Evolutionary conservation across 2,888 invertebrate species (phyloP).

Genomic region (Lottia gigantea): DNA sequence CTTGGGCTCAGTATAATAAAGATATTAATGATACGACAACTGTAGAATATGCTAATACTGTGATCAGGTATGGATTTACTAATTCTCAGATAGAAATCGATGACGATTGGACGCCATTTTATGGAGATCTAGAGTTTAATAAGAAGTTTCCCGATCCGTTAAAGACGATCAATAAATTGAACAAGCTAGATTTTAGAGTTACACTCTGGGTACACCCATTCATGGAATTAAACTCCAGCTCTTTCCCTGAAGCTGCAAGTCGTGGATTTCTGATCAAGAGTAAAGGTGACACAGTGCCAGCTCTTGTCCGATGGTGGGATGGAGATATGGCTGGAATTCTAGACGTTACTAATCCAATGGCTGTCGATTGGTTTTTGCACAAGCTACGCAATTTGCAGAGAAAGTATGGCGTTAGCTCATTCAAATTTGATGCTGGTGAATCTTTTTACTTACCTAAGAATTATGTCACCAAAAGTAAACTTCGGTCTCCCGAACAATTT

Average conservation of each 20-base stretch:
- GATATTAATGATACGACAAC: constrained; percentile 74
- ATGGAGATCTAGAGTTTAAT: constrained; percentile 81
- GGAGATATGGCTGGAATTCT: constrained; percentile 80
- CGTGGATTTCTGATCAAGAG: not conserved
- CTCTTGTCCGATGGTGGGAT: constrained; percentile 81
- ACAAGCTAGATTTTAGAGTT: constrained; percentile 76
- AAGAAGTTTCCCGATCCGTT: constrained; percentile 78
- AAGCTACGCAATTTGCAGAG: constrained; percentile 77
- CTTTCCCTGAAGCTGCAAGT: not conserved
- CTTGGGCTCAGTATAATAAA: constrained; percentile 47
- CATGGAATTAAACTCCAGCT: constrained; percentile 71
- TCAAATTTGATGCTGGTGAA: constrained; percentile 78
- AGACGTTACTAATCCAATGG: constrained; percentile 86
- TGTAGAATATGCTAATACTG: constrained; percentile 36
- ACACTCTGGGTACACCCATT: constrained; percentile 75
- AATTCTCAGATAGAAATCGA: constrained; percentile 75
- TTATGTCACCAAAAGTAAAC: constrained; percentile 35
- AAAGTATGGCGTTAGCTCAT: constrained; percentile 82
- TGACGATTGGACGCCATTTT: constrained; percentile 85
- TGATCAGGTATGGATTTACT: constrained; percentile 28
- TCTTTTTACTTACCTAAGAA: constrained; percentile 53
- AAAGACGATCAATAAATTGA: constrained; percentile 73
- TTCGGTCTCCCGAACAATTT: constrained; percentile 50
- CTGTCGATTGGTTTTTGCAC: constrained; percentile 79
- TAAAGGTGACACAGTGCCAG: constrained; percentile 31